Evolutionary conservation across 1,140 invertebrate species (phyloP), one percentile per base, ranked within the genome.

Genomic region (Drosophila azteca): DNA sequence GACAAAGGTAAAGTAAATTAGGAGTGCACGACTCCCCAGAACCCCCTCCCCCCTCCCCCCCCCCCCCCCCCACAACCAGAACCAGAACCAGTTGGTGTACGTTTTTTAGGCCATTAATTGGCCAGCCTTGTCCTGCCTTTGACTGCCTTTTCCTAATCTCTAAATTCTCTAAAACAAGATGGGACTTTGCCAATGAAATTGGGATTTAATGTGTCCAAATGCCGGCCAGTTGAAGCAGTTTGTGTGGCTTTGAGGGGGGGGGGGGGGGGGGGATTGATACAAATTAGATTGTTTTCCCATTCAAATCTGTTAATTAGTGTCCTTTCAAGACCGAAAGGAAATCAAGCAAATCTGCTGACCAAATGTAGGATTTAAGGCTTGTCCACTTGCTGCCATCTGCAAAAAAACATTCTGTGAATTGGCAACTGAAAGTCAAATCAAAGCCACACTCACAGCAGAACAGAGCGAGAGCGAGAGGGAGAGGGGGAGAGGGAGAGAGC

Each of bases 71-170:
- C 29, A 31, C 7, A 31, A 9, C 8, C 29, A 31, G 29, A 31
- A 7, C 31, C 31, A 8, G 31, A 31, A 31, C 0, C 46, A 35
- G 49, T 65, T 60, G 22, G 41, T 60, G 44, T 75, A 58, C 61
- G 64, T 69, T 76, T 71, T 81, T 87, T 81, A 78, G 70, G 55
- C 69, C 74, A 78, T 87, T 85, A 85, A 87, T 85, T 85, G 82
- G 76, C 68, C 59, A 13, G 35, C 35, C 35, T 39, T 35, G 17
- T 0, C 0, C 17, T 20, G 17, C 17, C 17, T 20, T 64, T 53
- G 76, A 57, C 78, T 54, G 68, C 17, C 17, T 20, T 20, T 20
- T 20, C 17, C 17, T 46, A 43, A 24, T 35, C 1, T 39, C 11
- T 3, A 13, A 6, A 13, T 17, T 58, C 11, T 6, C 24, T 17